phyloP scores from a whole-genome alignment of 2,888 invertebrate genomes.

The Schizaphis graminum region DNA sequence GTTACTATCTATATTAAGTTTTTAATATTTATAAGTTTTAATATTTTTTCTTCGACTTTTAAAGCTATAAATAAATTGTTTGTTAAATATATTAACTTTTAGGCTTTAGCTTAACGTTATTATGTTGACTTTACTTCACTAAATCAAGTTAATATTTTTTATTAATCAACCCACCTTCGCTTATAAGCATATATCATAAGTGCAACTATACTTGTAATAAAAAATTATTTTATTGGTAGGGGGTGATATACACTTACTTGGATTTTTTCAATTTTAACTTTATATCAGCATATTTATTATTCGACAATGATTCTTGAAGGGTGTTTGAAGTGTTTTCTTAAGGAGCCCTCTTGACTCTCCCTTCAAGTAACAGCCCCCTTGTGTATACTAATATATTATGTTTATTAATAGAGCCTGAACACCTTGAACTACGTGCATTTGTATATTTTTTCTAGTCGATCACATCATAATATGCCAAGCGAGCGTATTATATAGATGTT shows the following conservation, averaged over 20 bases:
- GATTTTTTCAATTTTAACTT: neutral
- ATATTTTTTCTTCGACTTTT: neutral
- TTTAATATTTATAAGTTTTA: neutral
- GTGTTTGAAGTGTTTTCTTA: slow-evolving; percentile 10
- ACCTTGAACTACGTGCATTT: neutral
- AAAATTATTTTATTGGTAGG: neutral
- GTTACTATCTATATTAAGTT: neutral
- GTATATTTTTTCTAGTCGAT: neutral
- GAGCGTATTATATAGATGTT: neutral
- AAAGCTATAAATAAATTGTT: neutral
- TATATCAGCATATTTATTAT: slow-evolving; percentile 8
- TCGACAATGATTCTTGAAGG: slow-evolving; percentile 8
- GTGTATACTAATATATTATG: neutral
- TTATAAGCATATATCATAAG: neutral
- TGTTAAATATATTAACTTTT: neutral
- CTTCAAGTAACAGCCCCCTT: neutral
- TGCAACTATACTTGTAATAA: neutral
- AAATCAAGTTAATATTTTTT: neutral
- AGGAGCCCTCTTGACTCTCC: slow-evolving; percentile 8
- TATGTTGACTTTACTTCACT: neutral
- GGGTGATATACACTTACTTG: neutral
- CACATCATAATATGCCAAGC: neutral
- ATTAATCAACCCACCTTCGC: neutral
- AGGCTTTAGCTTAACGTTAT: neutral
- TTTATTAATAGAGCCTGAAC: neutral